phyloP scores from a whole-genome alignment of 2,113 vertebrate species.

The Pterocles gutturalis region DNA sequence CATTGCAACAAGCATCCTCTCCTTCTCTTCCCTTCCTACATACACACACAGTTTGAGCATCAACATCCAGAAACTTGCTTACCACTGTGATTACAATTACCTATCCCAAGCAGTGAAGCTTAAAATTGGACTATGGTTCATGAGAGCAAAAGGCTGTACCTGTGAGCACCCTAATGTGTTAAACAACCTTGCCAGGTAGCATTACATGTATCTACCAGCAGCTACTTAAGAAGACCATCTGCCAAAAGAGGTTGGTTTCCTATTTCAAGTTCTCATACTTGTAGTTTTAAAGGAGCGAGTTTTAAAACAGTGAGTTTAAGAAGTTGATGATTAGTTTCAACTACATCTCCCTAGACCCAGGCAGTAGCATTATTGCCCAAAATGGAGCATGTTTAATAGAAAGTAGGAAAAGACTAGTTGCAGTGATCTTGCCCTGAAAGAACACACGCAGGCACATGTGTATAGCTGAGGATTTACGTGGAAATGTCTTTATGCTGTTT shows the following conservation, averaged over 20 bases:
- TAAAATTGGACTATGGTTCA: slow-evolving; percentile 81
- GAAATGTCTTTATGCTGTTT: slow-evolving; percentile 46
- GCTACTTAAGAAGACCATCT: slow-evolving; percentile 70
- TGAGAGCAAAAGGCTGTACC: slow-evolving; percentile 70
- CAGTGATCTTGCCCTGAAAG: neutral
- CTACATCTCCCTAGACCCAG: neutral
- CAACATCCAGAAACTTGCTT: slow-evolving; percentile 54
- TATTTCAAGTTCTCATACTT: slow-evolving; percentile 58
- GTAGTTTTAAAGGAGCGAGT: slow-evolving; percentile 37
- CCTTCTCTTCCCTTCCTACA: slow-evolving; percentile 1
- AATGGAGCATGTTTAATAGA: neutral
- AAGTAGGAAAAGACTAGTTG: neutral
- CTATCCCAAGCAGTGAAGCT: slow-evolving; percentile 74
- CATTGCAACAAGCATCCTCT: slow-evolving; percentile 22
- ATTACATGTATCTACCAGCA: slow-evolving; percentile 52
- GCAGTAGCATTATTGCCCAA: neutral
- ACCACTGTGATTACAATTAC: slow-evolving; percentile 71
- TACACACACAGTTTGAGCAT: neutral
- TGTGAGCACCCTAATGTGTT: slow-evolving; percentile 78
- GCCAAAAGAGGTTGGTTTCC: slow-evolving; percentile 63
- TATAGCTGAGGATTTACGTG: slow-evolving; percentile 31
- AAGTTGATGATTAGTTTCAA: slow-evolving; percentile 26
- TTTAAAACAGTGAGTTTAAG: slow-evolving; percentile 33
- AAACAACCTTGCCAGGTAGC: slow-evolving; percentile 72
- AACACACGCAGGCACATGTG: neutral